Conservation (phyloP, 2,888 invertebrate species). For the Cephus sareptanus region DNA sequence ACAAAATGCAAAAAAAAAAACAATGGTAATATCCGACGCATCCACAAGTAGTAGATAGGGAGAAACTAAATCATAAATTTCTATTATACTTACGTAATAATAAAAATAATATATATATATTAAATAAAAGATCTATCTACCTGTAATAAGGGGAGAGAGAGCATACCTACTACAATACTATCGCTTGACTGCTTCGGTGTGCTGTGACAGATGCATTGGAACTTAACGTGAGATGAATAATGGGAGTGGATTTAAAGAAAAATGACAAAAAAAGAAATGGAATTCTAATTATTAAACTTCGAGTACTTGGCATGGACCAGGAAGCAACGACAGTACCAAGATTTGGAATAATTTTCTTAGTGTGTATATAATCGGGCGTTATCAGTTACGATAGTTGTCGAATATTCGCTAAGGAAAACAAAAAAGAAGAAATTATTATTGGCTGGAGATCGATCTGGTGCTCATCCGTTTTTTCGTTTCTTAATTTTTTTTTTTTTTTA, state of each 20-base stretch:
- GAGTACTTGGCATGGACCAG: not conserved
- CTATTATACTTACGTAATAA: constrained; percentile 43
- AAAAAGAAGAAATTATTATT: not conserved
- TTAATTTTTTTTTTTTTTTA: not conserved
- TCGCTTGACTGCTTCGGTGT: constrained; percentile 35
- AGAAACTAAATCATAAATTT: constrained; percentile 31
- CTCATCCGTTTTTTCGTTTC: not conserved
- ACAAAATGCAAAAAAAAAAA: constrained; percentile 4
- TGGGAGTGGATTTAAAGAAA: not conserved
- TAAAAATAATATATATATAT: constrained; percentile 35
- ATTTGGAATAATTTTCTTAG: constrained; percentile 43
- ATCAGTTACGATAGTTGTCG: not conserved
- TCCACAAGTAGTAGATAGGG: constrained; percentile 23
- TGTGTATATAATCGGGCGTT: constrained; percentile 54
- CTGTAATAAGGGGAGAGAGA: constrained; percentile 19
- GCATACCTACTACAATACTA: constrained; percentile 13
- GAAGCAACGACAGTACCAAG: constrained; percentile 17
- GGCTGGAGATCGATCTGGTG: not conserved
- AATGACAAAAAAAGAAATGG: not conserved
- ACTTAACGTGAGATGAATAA: constrained; percentile 1
- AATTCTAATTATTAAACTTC: not conserved
- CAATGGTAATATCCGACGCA: constrained; percentile 14
- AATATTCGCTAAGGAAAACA: not conserved
- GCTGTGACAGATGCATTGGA: constrained; percentile 33
- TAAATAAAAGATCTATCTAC: constrained; percentile 23